These are phyloP conservation scores for Emesis furor DNA, from an alignment of 2,888 invertebrate species.

Conservation along the genomic window DNA sequence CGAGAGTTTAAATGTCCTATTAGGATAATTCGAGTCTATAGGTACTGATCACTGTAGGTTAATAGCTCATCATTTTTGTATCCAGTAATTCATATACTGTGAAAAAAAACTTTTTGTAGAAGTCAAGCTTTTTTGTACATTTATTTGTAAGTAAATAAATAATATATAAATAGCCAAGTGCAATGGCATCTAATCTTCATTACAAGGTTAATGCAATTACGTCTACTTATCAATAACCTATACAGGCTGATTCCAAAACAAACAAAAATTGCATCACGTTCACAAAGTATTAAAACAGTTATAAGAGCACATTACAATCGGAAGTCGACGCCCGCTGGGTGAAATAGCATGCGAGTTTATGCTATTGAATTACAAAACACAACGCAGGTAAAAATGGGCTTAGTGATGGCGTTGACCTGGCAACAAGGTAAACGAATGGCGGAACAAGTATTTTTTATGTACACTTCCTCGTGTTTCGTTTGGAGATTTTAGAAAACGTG, in stretches of 20 bases:
- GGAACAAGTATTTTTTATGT: background rate
- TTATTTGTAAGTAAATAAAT: too few relatives aligned
- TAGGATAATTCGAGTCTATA: too few relatives aligned
- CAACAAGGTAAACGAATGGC: slow-evolving; percentile 14
- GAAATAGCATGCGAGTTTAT: slow-evolving; percentile 3
- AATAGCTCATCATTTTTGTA: too few relatives aligned
- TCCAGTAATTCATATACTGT: too few relatives aligned
- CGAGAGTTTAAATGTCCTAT: too few relatives aligned
- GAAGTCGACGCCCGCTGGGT: background rate
- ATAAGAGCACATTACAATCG: background rate
- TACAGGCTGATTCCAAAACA: background rate
- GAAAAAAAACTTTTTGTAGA: too few relatives aligned
- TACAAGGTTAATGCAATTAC: too few relatives aligned
- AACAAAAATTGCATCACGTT: background rate
- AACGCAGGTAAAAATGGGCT: slow-evolving; percentile 15
- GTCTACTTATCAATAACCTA: background rate
- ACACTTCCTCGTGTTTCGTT: background rate
- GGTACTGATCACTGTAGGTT: too few relatives aligned
- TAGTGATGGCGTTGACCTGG: slow-evolving; percentile 11
- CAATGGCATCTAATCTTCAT: too few relatives aligned
- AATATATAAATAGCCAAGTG: too few relatives aligned
- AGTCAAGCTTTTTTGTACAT: too few relatives aligned
- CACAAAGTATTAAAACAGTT: background rate
- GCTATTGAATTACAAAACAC: slow-evolving; percentile 6
- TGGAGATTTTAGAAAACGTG: background rate